A percentile compares a stretch with the other conserved stretches of the same genome.
These are phyloP conservation scores for Macrosteles quadrilineatus DNA, from an alignment of 1,140 invertebrate species.

Conservation along the genomic window DNA sequence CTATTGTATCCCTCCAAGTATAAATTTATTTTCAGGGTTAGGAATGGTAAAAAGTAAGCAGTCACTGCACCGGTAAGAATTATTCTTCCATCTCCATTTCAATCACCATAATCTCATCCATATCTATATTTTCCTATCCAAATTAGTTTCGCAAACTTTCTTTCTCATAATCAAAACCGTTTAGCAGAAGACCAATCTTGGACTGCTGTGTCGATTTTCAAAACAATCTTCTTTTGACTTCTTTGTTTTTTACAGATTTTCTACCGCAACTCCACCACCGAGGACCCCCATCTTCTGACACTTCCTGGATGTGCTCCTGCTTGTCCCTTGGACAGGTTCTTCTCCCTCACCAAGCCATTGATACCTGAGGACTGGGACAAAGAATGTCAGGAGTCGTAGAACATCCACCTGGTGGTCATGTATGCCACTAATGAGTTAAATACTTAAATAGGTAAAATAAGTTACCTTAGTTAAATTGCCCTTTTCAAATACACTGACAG, in stretches of 20 bases:
- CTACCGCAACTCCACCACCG: conserved; percentile 59
- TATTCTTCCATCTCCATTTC: neutral
- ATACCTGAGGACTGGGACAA: conserved; percentile 59
- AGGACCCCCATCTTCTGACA: conserved; percentile 54
- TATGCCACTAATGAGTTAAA: too few relatives aligned
- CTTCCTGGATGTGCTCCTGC: conserved; percentile 60
- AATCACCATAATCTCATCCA: neutral
- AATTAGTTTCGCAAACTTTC: neutral
- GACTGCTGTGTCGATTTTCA: neutral
- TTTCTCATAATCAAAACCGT: neutral
- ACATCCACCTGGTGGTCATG: too few relatives aligned
- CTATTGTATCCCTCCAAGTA: too few relatives aligned
- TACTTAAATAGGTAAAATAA: too few relatives aligned
- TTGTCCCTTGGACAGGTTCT: conserved; percentile 61
- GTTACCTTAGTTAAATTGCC: too few relatives aligned
- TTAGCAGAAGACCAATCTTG: too few relatives aligned
- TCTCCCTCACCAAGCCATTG: conserved; percentile 53
- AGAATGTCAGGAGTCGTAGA: conserved; percentile 59
- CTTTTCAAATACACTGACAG: too few relatives aligned
- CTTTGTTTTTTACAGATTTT: conserved; percentile 51
- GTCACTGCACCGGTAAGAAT: neutral
- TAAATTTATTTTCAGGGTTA: too few relatives aligned
- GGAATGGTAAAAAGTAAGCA: too few relatives aligned
- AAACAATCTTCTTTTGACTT: neutral
- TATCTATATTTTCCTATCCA: neutral